phyloP scores from a whole-genome alignment of 2,888 invertebrate genomes.

The Meganola albula region DNA sequence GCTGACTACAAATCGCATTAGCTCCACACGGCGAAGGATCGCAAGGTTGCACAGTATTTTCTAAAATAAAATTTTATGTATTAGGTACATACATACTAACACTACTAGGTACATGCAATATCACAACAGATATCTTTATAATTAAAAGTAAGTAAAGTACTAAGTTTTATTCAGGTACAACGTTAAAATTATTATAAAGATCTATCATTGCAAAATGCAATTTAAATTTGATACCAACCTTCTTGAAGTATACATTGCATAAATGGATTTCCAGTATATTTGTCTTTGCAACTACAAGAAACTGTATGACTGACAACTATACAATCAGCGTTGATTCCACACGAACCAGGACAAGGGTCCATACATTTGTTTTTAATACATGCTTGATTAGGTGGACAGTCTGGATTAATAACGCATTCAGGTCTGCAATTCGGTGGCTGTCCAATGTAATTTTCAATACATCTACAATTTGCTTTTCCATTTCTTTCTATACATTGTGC shows the following conservation, averaged over 20 bases:
- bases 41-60: slow-evolving; percentile 83
- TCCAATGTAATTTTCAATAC: slow-evolving; percentile 86
- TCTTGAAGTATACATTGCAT: slow-evolving; percentile 83
- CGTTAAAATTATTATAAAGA: too few species aligned
- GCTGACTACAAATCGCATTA: slow-evolving; percentile 87
- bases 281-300: slow-evolving; percentile 86
- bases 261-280: slow-evolving; percentile 90
- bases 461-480: slow-evolving; percentile 84
- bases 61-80: slow-evolving; percentile 44
- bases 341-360: slow-evolving; percentile 90
- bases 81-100: too few species aligned
- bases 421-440: slow-evolving; percentile 89
- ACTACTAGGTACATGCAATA: too few species aligned
- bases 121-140: too few species aligned
- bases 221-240: too few species aligned
- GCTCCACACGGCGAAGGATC: slow-evolving; percentile 92
- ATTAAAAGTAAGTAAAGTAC: too few species aligned
- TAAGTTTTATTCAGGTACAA: too few species aligned
- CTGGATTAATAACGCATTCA: slow-evolving; percentile 89
- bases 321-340: slow-evolving; percentile 88
- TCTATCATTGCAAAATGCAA: not conserved
- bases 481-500: slow-evolving; percentile 83
- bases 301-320: slow-evolving; percentile 88
- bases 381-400: slow-evolving; percentile 86
- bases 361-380: slow-evolving; percentile 89